phyloP scores from a whole-genome alignment of 2,888 invertebrate species.

The Drosophila diplacantha region DNA sequence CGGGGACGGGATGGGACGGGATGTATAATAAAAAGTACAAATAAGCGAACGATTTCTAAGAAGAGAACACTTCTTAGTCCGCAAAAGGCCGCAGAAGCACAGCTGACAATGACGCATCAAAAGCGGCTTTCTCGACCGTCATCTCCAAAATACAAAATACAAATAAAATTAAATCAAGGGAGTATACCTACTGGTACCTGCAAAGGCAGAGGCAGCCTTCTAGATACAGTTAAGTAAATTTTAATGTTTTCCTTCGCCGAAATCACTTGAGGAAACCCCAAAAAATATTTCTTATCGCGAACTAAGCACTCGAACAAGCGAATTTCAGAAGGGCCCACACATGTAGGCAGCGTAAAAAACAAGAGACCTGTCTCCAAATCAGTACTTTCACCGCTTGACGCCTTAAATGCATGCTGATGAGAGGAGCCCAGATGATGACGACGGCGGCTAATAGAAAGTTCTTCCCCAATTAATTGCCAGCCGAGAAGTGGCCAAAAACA shows the following conservation, averaged over 20 bases:
- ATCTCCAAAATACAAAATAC: conserved; percentile 18
- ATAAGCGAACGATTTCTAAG: conserved; percentile 53
- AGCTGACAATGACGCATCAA: conserved; percentile 55
- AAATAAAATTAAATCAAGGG: conserved; percentile 39
- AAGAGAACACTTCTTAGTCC: conserved; percentile 42
- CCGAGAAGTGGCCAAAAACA: conserved; percentile 55
- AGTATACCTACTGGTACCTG: conserved; percentile 29
- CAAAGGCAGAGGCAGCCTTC: conserved; percentile 35
- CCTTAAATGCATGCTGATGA: conserved; percentile 63
- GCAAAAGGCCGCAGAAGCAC: conserved; percentile 19
- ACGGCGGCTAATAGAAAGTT: conserved; percentile 66
- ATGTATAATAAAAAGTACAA: conserved; percentile 39
- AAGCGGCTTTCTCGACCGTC: conserved; percentile 44
- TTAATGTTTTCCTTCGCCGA: conserved; percentile 51
- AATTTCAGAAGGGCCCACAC: conserved; percentile 41
- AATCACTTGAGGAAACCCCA: conserved; percentile 39
- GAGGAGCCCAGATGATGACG: conserved; percentile 48
- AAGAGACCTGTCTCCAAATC: conserved; percentile 27
- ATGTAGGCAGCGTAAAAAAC: conserved; percentile 16
- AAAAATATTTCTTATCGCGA: conserved; percentile 26
- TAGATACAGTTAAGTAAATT: conserved; percentile 69
- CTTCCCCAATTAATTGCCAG: conserved; percentile 60
- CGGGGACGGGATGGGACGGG: conserved; percentile 1
- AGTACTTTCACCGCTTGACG: conserved; percentile 60
- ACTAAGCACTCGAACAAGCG: conserved; percentile 48